Conservation (phyloP, 2,888 invertebrate species). For the Lasioglossum leucozonium region DNA sequence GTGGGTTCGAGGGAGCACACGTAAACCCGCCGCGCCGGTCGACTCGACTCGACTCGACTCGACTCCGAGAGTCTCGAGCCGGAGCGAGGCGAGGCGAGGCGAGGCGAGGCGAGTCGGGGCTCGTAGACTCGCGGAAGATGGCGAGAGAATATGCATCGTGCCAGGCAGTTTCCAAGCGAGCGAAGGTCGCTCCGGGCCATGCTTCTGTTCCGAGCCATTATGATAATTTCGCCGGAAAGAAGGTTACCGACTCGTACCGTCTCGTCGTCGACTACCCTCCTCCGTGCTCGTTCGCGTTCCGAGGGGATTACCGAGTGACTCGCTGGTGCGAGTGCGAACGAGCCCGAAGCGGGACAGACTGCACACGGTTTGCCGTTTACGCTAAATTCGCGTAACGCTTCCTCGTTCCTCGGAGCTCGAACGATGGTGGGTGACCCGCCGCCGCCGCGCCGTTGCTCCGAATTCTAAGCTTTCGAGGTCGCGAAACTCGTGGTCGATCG, state of each 20-base stretch:
- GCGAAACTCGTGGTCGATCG: neutral
- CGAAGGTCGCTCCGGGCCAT: conserved; percentile 78
- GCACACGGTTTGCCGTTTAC: neutral
- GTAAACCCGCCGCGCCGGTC: conserved; percentile 16
- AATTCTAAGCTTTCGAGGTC: neutral
- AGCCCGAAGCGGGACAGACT: neutral
- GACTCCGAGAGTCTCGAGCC: neutral
- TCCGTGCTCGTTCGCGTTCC: conserved; percentile 37
- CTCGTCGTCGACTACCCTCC: conserved; percentile 57
- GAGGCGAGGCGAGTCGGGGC: conserved; percentile 15
- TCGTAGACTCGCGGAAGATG: conserved; percentile 66
- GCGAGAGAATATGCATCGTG: conserved; percentile 58
- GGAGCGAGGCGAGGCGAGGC: neutral
- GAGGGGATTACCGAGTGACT: conserved; percentile 29
- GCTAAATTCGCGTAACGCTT: neutral
- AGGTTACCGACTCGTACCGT: conserved; percentile 76
- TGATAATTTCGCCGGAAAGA: conserved; percentile 83
- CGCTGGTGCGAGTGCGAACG: conserved; percentile 32
- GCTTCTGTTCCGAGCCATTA: conserved; percentile 83
- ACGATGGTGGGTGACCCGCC: too few relatives aligned
- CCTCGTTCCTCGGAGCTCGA: too few relatives aligned
- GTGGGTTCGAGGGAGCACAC: conserved; percentile 44
- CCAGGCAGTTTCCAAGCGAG: conserved; percentile 67
- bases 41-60: conserved; percentile 10
- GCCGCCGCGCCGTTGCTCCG: too few relatives aligned